Evolutionary conservation across 2,888 invertebrate genomes (phyloP).

Genomic region (Ochropleura leucogaster): DNA sequence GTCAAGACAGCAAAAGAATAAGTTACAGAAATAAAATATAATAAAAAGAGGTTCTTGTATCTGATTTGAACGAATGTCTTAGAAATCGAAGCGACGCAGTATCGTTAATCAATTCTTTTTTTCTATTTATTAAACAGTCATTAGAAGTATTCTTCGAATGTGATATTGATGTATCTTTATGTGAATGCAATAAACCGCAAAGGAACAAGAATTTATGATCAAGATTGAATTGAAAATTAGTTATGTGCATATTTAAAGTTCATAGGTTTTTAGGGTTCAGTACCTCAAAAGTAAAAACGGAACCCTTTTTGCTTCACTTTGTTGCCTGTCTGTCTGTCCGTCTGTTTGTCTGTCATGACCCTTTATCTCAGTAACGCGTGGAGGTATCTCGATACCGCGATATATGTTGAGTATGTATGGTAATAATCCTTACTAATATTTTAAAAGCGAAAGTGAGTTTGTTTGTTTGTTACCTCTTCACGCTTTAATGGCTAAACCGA

Average conservation of each 20-base stretch:
- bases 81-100: conserved; percentile 1
- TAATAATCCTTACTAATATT: too few species aligned
- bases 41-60: conserved; percentile 4
- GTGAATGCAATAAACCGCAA: conserved; percentile 26
- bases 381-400: too few species aligned
- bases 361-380: too few species aligned
- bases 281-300: too few species aligned
- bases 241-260: neutral
- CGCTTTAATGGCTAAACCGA: too few species aligned
- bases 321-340: too few species aligned
- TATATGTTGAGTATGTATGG: too few species aligned
- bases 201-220: conserved; percentile 12
- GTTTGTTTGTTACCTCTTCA: too few species aligned
- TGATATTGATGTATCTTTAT: neutral
- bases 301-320: too few species aligned
- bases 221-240: neutral
- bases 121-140: neutral
- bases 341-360: too few species aligned
- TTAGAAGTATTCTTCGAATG: neutral
- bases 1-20: neutral
- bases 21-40: neutral
- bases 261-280: too few species aligned
- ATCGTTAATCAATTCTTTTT: neutral
- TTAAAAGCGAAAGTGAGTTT: too few species aligned
- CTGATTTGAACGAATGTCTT: neutral